Evolutionary conservation across 2,797 vertebrate genomes (phyloP).

Genomic region (Alouatta caraya): DNA sequence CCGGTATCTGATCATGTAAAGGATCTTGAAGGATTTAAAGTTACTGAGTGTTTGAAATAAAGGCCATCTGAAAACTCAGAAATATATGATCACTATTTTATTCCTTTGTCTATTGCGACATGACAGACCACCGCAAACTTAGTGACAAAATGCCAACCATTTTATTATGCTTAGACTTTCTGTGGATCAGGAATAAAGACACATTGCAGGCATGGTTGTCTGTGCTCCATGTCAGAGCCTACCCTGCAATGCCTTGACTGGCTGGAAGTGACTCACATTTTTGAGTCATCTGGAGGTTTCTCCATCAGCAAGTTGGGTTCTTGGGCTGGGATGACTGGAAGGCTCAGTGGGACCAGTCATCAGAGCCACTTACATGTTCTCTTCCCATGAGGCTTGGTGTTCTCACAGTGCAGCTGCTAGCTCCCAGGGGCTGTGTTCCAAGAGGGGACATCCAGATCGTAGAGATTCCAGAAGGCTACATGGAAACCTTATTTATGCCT

Average conservation of each 20-base stretch:
- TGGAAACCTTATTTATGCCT: neutral
- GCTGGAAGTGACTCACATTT: neutral
- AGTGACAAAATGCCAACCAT: neutral
- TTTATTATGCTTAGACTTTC: neutral
- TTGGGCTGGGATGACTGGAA: neutral
- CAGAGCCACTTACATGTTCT: neutral
- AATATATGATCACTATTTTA: neutral
- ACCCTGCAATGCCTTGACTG: neutral
- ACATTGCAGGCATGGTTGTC: neutral
- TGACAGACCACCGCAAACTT: neutral
- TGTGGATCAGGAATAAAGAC: neutral
- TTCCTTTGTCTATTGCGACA: neutral
- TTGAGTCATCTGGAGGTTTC: neutral
- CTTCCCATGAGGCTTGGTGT: neutral
- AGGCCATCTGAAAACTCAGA: constrained; percentile 26
- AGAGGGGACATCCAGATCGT: neutral
- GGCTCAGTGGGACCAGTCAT: neutral
- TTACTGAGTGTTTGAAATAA: neutral
- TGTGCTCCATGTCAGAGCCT: neutral
- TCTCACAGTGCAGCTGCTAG: neutral
- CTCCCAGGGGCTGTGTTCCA: neutral
- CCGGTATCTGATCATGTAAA: neutral
- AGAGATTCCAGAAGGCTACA: neutral
- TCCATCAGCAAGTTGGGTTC: neutral
- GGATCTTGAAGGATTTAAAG: neutral